These are phyloP conservation scores for Cinclus mexicanus DNA, from an alignment of 2,113 vertebrate genomes.

Conservation along the genomic window DNA sequence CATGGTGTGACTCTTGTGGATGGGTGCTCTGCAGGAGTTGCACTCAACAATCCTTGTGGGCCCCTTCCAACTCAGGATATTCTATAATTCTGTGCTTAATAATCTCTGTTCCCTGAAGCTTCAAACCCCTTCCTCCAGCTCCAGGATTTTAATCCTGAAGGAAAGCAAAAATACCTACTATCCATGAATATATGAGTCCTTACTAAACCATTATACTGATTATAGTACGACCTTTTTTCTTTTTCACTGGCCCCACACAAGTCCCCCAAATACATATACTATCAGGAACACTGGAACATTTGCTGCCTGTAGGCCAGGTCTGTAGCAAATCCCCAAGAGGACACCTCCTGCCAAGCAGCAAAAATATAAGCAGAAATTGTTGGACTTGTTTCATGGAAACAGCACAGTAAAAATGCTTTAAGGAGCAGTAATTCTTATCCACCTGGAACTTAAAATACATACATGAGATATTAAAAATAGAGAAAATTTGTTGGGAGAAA, in stretches of 20 bases:
- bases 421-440: background rate
- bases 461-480: background rate
- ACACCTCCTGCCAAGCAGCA: background rate
- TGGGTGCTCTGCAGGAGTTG: background rate
- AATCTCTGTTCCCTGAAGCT: background rate
- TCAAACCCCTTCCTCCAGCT: background rate
- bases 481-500: background rate
- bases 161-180: background rate
- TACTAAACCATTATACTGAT: background rate
- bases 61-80: background rate
- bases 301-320: background rate
- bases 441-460: background rate
- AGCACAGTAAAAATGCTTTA: background rate
- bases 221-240: background rate
- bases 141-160: background rate
- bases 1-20: no score
- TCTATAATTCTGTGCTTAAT: background rate
- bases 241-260: background rate
- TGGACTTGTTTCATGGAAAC: background rate
- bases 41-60: background rate
- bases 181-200: background rate
- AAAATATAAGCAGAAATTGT: background rate
- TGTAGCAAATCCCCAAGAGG: background rate
- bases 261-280: background rate
- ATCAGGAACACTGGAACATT: background rate